Evolutionary conservation across 1,140 invertebrate genomes (phyloP).

Genomic region (Caenorhabditis tropicalis): DNA sequence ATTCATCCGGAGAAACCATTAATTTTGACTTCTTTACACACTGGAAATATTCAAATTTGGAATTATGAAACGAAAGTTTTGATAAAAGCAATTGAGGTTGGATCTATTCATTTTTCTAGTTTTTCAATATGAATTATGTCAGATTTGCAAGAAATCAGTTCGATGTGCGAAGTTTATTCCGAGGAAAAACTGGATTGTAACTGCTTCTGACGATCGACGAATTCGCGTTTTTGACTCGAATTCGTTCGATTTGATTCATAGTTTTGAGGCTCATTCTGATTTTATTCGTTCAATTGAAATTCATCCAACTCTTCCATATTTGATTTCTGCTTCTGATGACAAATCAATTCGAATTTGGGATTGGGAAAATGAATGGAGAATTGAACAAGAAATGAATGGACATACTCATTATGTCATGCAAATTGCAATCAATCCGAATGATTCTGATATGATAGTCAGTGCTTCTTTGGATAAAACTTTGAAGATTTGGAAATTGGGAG

Average conservation of each 20-base stretch:
- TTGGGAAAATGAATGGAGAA: constrained; percentile 97
- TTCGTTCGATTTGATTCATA: constrained; percentile 90
- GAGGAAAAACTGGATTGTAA: constrained; percentile 97
- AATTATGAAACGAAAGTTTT: constrained; percentile 86
- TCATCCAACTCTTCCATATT: constrained; percentile 95
- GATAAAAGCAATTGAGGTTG: constrained; percentile 88
- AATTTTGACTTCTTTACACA: constrained; percentile 96
- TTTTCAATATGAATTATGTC: constrained; percentile 32
- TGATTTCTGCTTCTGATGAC: constrained; percentile 96
- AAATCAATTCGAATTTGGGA: constrained; percentile 99
- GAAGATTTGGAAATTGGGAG: constrained; percentile 95
- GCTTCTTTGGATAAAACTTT: constrained; percentile 95
- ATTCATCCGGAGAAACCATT: constrained; percentile 95
- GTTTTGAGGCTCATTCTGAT: constrained; percentile 97
- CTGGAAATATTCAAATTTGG: constrained; percentile 99
- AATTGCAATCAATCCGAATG: constrained; percentile 98
- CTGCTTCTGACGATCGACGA: constrained; percentile 83
- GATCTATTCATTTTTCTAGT: too few relatives aligned
- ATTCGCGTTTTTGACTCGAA: constrained; percentile 98
- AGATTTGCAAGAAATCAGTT: constrained; percentile 90
- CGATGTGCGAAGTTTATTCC: constrained; percentile 92
- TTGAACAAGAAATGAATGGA: constrained; percentile 95
- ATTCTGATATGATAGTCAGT: constrained; percentile 99
- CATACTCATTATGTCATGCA: constrained; percentile 99
- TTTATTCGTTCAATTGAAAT: constrained; percentile 94